These are phyloP conservation scores for Palythoa caribaeorum DNA, from an alignment of 92 coral and sea anemone species.

Conservation along the genomic window DNA sequence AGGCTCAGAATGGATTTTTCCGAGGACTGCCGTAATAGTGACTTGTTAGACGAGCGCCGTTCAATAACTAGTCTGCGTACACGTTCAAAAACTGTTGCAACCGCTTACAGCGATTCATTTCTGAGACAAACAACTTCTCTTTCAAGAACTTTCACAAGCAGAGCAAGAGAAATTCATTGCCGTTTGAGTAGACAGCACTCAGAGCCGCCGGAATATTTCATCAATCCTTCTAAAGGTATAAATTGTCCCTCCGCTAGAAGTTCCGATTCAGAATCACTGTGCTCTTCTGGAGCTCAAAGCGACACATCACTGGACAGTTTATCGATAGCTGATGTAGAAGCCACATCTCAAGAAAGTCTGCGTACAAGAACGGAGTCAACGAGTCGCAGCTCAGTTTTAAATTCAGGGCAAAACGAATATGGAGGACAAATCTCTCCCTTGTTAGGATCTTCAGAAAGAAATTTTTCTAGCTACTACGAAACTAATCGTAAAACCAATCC, in stretches of 20 bases:
- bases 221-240: slow-evolving; percentile 6
- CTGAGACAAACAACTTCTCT: not conserved
- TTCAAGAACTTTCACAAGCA: slow-evolving; percentile 12
- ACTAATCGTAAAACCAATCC: not conserved
- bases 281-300: not conserved
- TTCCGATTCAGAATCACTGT: slow-evolving; percentile 16
- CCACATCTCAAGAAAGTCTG: not conserved
- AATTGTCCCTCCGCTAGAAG: not conserved
- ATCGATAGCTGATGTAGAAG: slow-evolving; percentile 2
- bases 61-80: not conserved
- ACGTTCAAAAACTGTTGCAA: not conserved
- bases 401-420: not conserved
- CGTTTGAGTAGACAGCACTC: not conserved
- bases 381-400: not conserved
- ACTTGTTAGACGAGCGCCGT: not conserved
- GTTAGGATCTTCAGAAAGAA: not conserved
- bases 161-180: not conserved
- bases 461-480: not conserved
- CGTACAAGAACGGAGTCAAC: not conserved
- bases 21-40: not conserved
- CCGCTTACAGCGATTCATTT: slow-evolving; percentile 11
- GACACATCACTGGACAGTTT: slow-evolving; percentile 24
- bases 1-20: slow-evolving; percentile 15
- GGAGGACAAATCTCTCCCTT: not conserved
- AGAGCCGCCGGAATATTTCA: slow-evolving; percentile 24